Conservation (phyloP, 2,797 vertebrate genomes). For the Thunnus albacares region DNA sequence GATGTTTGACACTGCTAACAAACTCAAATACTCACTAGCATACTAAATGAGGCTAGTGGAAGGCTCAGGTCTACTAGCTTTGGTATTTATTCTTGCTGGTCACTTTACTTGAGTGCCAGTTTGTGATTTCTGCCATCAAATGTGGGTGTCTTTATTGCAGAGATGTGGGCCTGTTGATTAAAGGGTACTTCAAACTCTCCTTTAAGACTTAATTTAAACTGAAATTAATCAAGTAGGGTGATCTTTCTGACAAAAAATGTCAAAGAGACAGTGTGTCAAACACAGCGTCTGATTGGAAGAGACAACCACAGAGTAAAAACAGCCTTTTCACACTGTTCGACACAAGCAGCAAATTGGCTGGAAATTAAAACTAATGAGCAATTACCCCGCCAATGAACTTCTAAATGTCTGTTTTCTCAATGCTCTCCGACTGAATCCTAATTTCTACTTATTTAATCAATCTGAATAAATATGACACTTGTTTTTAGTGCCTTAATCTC, state of each 20-base stretch:
- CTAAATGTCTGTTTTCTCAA: slow-evolving; percentile 73
- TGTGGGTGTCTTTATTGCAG: slow-evolving; percentile 18
- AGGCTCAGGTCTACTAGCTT: not conserved
- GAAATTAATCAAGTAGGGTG: slow-evolving; percentile 60
- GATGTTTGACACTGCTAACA: not conserved
- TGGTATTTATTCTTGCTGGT: slow-evolving; percentile 3
- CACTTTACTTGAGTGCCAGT: slow-evolving; percentile 10
- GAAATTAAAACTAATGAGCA: slow-evolving; percentile 83
- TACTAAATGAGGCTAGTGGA: not conserved
- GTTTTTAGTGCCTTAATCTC: slow-evolving; percentile 67
- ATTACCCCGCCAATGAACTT: slow-evolving; percentile 79
- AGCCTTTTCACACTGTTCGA: slow-evolving; percentile 70
- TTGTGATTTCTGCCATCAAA: slow-evolving; percentile 29
- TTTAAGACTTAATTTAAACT: slow-evolving; percentile 58
- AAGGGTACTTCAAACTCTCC: slow-evolving; percentile 44
- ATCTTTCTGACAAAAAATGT: slow-evolving; percentile 56
- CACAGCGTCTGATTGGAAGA: slow-evolving; percentile 66
- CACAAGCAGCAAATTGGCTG: slow-evolving; percentile 75
- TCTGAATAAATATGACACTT: slow-evolving; percentile 69
- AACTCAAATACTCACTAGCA: slow-evolving; percentile 20
- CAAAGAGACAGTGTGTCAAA: slow-evolving; percentile 59
- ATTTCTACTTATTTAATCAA: slow-evolving; percentile 73
- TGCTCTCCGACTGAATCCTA: slow-evolving; percentile 62
- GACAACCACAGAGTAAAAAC: slow-evolving; percentile 65
- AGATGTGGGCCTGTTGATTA: slow-evolving; percentile 41